Base-by-base conservation (phyloP, 37 sponge, comb jelly and placozoan genomes). In the Cladorhizidae sp. region DNA sequence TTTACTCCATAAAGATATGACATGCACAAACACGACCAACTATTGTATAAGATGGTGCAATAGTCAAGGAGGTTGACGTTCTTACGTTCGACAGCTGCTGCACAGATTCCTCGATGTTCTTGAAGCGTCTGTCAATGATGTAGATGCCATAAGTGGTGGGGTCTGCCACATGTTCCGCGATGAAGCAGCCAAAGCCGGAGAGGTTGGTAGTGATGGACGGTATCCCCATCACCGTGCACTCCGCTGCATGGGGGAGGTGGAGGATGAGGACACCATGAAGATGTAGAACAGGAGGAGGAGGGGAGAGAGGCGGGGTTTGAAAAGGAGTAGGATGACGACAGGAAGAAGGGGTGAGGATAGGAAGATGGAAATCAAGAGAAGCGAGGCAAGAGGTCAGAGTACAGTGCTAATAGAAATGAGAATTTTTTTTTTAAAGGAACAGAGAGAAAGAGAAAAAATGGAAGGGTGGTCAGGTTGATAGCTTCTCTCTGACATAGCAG, bases 191-290 rank as follows among this genome's bases (percentile, higher is more conserved):
- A 78, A 96, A 98, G 25, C 99, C 99, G 63, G 96, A 96, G 64
- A 98, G 86, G 77, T 98, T 98, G 72, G 99, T 96, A 36, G 99
- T 98, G 28, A 98, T 90, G 0, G 99, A 98, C 25, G 99, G 99
- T 50, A 98, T 98, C 35, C 99, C 99, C 93, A 95, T 95, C 52
- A 97, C 91, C 8, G 98, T 97, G 58, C 98, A 97, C 91, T 97
- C 98, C 22, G 98, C 98, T 86, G 51, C 17, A 42, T 20, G n/a
- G 49, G 8, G 9, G 49, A 45, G 49, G 49, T 9, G 9, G 49
- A 45, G 49, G 51, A 79, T 41, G n/a, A 36, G 12, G 1, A 33
- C 3, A 69, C 2, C 23, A 69, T 33, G 40, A 69, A 67, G 29
- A 67, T 67, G 29, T 12, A 45, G 5, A 45, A 45, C 8, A 9